Evolutionary conservation across 1,140 invertebrate species (phyloP).

Genomic region (Kradibia gibbosae): DNA sequence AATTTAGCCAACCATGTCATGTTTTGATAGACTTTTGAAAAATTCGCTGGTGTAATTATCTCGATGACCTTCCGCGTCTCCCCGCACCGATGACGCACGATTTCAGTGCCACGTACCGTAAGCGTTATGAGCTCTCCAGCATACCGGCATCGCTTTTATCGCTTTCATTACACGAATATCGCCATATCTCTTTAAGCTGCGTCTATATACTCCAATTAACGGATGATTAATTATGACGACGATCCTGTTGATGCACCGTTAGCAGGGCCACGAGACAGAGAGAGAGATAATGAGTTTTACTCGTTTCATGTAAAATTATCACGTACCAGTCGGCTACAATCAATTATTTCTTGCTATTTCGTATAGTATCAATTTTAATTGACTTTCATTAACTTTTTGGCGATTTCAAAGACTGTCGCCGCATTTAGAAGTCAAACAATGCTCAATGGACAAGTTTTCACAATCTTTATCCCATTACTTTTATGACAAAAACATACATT

Average conservation of each 20-base stretch:
- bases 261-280: not conserved
- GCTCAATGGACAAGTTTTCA: too few species aligned
- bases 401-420: not conserved
- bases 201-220: conserved; percentile 34
- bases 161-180: not conserved
- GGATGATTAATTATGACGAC: conserved; percentile 24
- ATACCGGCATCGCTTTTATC: not conserved
- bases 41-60: not conserved
- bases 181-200: conserved; percentile 23
- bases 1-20: not conserved
- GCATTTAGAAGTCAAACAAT: too few species aligned
- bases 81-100: not conserved
- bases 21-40: not conserved
- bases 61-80: not conserved
- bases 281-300: not conserved
- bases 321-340: not conserved
- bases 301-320: not conserved
- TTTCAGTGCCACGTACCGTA: not conserved
- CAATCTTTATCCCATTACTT: too few species aligned
- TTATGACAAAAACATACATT: too few species aligned
- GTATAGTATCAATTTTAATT: too few species aligned
- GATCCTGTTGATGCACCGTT: not conserved
- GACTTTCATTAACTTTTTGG: too few species aligned
- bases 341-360: too few species aligned
- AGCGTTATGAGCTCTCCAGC: not conserved